Base-by-base conservation (phyloP, 2,113 vertebrate genomes). In the Etheostoma spectabile region DNA sequence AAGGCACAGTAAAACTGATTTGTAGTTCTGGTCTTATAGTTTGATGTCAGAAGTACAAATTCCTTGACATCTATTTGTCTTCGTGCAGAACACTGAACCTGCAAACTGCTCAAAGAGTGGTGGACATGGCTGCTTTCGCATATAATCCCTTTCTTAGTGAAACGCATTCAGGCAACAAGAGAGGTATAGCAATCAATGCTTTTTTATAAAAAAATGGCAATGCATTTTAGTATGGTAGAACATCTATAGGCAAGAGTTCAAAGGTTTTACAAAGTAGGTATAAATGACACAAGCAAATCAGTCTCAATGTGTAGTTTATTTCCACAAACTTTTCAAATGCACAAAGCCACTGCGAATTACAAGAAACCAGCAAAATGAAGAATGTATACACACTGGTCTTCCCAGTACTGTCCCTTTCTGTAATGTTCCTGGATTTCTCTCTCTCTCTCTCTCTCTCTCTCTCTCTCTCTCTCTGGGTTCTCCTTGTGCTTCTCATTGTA, bases 231-330 rank as follows among this genome's bases (percentile, higher is more conserved):
- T 24, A 56, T 14, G 5, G 59, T 8, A 38, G 15, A 2, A 42
- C 12, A 6, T 62, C 11, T 6, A 21, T 6, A 4, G 18, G 22
- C 45, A 19, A 48, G 22, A 27, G 63, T 27, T 49, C 4, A 49
- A 65, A 66, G 51, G 52, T 7, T 63, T 76, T n/a, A n/a, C n/a
- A n/a, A n/a, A n/a, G n/a, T n/a, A 52, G 49, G n/a, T 0, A 55
- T 15, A 30, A 72, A 53, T 33, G 1, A 57, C 18, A 48, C 3
- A 0, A 63, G 3, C 2, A n/a, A 46, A 45, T 38, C 2, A 13
- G 18, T 30, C 3, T 8, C 30, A 1, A 42, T 6, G 3, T 18
- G 8, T 16, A 21, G 14, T 74, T 74, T 61, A 53, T 61, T 56
- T 2, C 18, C 6, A 3, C 12, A 4, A 6, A 46, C 8, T 38